Base-by-base conservation (phyloP, 2,113 vertebrate species). In the Polypterus bichir region DNA sequence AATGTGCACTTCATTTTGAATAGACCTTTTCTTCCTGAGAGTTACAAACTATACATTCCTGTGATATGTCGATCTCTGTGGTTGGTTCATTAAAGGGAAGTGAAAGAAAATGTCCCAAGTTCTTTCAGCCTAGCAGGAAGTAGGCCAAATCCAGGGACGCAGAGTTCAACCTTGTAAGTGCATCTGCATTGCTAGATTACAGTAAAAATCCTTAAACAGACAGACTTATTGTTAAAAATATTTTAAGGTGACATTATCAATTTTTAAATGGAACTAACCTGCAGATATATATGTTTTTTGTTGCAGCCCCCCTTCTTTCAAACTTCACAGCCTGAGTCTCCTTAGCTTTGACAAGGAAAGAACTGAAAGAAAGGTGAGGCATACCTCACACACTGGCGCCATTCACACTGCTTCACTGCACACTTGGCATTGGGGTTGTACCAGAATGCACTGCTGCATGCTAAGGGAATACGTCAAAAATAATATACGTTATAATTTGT, bases 301-400 rank as follows among this genome's bases (percentile, higher is more conserved):
- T 58, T 62, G 60, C 73, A 75, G 46, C 67, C 78, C 83, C 9
- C 71, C 87, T 6, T 62, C 79, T 1, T 85, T 81, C 65, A 81
- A 85, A 53, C 77, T 92, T 62, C 84, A 90, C 71, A 91, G 91
- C 74, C 88, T 93, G 75, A 92, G 84, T 1, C 83, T 93, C 55
- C 81, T 95, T 62, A 77, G 83, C 72, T 86, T 88, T 2, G 90
- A 94, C 73, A 85, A 79, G 69, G 91, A 94, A 60, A 84, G 86
- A 10, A 65, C 89, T 59, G 90, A 94, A 68, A 86, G 80, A 65
- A 94, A 91, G 87, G 92, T 93, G 44, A 57, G 77, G 61, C 3
- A 49, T 48, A 10, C 46, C 1, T 56, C 45, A 44, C 11, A 56
- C 5, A 3, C 6, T 3, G 6, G 48, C 5, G 64, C 57, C 3